Conservation (phyloP, 2,888 invertebrate species). For the Deilephila elpenor region DNA sequence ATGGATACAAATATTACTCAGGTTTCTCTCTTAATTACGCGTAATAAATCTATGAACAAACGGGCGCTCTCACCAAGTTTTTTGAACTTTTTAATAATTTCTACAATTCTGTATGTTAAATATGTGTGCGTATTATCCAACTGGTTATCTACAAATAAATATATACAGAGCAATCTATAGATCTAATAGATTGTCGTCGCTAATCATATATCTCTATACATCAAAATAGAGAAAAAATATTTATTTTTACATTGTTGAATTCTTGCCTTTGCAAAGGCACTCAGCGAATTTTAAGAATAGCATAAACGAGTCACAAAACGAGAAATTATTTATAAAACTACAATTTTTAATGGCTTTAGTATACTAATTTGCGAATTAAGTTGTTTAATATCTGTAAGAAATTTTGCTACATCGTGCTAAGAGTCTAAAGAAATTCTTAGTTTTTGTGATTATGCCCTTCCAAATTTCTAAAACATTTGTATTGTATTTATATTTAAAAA, state of each 20-base stretch:
- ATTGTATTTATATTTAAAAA: not conserved
- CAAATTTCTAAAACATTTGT: not conserved
- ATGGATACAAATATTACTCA: not conserved
- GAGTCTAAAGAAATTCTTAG: too few species aligned
- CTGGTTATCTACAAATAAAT: constrained; percentile 23
- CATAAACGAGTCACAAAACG: not conserved
- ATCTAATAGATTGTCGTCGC: not conserved
- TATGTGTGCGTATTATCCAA: constrained; percentile 23
- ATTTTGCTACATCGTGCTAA: too few species aligned
- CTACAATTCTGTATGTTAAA: not conserved
- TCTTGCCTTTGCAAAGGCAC: constrained; percentile 24
- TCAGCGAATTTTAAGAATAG: constrained; percentile 1
- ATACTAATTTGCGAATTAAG: too few species aligned
- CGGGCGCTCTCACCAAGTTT: not conserved
- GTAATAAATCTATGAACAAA: not conserved
- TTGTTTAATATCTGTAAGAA: too few species aligned
- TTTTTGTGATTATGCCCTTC: not conserved
- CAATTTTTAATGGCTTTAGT: too few species aligned
- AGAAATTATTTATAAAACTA: not conserved
- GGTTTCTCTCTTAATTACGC: not conserved
- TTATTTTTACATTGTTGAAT: constrained; percentile 7
- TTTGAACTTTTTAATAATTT: not conserved
- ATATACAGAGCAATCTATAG: constrained; percentile 18
- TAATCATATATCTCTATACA: constrained; percentile 13
- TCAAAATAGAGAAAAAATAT: constrained; percentile 19